Base-by-base conservation (phyloP, 2,113 vertebrate genomes). In the Eurypyga helias region DNA sequence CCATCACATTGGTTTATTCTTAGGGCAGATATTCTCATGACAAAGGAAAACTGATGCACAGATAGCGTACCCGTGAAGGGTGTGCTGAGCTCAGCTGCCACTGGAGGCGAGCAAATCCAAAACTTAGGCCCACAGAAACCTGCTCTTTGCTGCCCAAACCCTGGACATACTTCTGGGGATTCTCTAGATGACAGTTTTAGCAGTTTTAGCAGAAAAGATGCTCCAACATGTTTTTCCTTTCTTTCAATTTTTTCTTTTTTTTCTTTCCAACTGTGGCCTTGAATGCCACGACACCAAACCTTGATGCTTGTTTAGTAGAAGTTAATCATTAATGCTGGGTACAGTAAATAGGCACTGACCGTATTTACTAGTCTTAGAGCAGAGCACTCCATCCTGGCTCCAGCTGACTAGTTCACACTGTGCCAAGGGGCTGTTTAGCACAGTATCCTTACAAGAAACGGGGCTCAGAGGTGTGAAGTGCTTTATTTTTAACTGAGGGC, bases 241-340 rank as follows among this genome's bases (percentile, higher is more conserved):
- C 26, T 36, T 58, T 5, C 9, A n/a, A n/a, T 43, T 52, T 46
- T 64, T 38, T 28, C 3, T 43, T 45, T 45, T 52, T 67, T n/a
- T 36, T 33, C 41, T 51, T 36, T 11, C 2, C 23, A 4, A 5
- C 19, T 87, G 52, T 65, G 62, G 41, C 66, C n/a, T 83, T 91
- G 45, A 95, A 38, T 0, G 0, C 25, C 7, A 3, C 33, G n/a
- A 73, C 78, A 69, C 25, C 49, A 83, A 77, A 46, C 34, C 49
- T 7, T 31, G 11, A 18, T 67, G 45, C 24, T 88, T 96, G 28
- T 54, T 93, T 80, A 83, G n/a, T 54, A 61, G 6, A 79, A 76
- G 84, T 94, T 91, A 93, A 66, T 96, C 13, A 86, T 94, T 96
- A 93, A 72, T 45, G 49, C 24, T 71, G 67, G 13, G 13, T 89